Conservation (phyloP, 1,140 invertebrate genomes). For the Drosophila teissieri region DNA sequence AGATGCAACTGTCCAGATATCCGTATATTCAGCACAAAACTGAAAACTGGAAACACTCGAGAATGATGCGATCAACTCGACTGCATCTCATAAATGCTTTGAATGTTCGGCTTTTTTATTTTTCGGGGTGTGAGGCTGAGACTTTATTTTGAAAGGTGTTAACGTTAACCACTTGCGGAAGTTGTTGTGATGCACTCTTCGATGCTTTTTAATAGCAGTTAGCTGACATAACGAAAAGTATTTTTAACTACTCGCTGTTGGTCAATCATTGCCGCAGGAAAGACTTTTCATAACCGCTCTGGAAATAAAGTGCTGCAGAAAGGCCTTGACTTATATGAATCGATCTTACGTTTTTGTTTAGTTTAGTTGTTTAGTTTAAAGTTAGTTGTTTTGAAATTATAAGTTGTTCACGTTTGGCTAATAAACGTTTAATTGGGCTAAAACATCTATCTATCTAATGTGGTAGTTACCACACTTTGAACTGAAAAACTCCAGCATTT, state of each 20-base stretch:
- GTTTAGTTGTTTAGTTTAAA: too few relatives aligned
- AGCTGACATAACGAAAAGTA: constrained; percentile 39
- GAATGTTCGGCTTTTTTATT: background rate
- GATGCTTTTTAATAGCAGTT: constrained; percentile 49
- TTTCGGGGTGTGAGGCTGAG: constrained; percentile 20
- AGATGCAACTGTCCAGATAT: constrained; percentile 40
- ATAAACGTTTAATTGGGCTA: background rate
- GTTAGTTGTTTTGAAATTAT: background rate
- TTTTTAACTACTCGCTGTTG: constrained; percentile 31
- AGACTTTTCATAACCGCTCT: constrained; percentile 34
- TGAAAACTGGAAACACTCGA: constrained; percentile 58
- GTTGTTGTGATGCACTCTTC: constrained; percentile 55
- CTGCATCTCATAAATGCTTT: constrained; percentile 41
- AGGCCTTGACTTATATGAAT: constrained; percentile 34
- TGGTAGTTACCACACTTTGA: background rate
- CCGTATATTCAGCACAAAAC: constrained; percentile 36
- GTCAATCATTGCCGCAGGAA: constrained; percentile 31
- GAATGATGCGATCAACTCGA: constrained; percentile 27
- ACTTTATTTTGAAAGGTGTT: constrained; percentile 57
- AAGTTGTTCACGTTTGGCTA: background rate
- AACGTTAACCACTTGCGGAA: constrained; percentile 65
- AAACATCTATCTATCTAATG: too few relatives aligned
- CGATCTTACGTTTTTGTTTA: constrained; percentile 14
- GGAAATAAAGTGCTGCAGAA: constrained; percentile 20
- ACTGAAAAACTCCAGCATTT: background rate